These are phyloP conservation scores for Heterocephalus glaber DNA, from an alignment of 2,113 vertebrate species.

Conservation along the genomic window DNA sequence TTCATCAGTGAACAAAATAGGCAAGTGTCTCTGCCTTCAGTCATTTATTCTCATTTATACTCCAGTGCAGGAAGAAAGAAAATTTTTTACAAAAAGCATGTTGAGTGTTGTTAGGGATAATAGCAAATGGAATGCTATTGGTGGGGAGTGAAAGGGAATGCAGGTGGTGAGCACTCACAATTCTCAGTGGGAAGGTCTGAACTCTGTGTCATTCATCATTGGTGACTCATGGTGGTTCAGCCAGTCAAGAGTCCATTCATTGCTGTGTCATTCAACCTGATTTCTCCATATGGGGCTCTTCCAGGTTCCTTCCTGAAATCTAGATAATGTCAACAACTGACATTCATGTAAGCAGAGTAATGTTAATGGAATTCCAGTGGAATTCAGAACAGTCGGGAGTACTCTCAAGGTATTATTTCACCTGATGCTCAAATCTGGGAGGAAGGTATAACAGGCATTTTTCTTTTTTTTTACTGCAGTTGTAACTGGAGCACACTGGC, in stretches of 20 bases:
- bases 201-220: neutral
- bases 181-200: neutral
- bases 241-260: neutral
- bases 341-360: neutral
- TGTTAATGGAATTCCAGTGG: neutral
- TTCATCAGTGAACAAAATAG: neutral
- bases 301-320: neutral
- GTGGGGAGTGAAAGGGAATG: neutral
- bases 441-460: neutral
- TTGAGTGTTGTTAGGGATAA: neutral
- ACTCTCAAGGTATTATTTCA: neutral
- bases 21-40: neutral
- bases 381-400: neutral
- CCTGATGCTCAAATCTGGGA: neutral
- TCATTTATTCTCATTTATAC: neutral
- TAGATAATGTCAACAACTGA: neutral
- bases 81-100: neutral
- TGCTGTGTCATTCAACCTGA: neutral
- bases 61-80: neutral
- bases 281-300: neutral
- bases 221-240: neutral
- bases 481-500: neutral
- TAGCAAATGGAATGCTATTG: neutral
- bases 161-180: fast-evolving
- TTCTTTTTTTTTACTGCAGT: neutral